Evolutionary conservation across 1,140 invertebrate species (phyloP).

Genomic region (Heterodera carotae): DNA sequence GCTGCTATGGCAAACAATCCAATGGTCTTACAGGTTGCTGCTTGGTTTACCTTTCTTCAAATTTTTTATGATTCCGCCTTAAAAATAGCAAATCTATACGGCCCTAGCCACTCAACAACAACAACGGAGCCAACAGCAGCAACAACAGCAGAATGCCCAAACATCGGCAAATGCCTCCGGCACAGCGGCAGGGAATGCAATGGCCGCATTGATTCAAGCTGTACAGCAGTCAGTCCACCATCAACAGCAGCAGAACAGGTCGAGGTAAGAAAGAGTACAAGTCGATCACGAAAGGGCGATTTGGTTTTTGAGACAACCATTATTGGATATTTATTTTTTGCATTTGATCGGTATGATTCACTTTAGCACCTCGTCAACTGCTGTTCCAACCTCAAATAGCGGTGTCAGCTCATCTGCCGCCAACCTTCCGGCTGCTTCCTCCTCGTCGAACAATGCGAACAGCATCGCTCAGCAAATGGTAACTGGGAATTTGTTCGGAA

Average conservation of each 20-base stretch:
- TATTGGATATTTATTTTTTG: too few relatives aligned
- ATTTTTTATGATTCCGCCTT: not conserved
- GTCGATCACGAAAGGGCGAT: not conserved
- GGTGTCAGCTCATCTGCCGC: conserved; percentile 3
- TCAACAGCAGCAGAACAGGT: conserved; percentile 24
- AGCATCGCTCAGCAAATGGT: conserved; percentile 37
- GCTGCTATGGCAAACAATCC: conserved; percentile 8
- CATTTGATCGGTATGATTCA: too few relatives aligned
- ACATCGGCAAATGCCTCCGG: not conserved
- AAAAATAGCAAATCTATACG: conserved; percentile 16
- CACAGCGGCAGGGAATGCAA: not conserved
- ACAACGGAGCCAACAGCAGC: conserved; percentile 24
- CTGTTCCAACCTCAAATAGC: not conserved
- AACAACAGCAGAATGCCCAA: conserved; percentile 23
- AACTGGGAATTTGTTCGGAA: not conserved
- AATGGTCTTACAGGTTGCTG: conserved; percentile 12
- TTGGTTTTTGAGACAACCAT: too few relatives aligned
- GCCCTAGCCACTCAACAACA: conserved; percentile 18
- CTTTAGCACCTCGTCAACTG: conserved; percentile 4
- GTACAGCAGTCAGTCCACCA: not conserved
- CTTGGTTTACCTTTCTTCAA: not conserved
- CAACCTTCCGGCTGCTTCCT: not conserved
- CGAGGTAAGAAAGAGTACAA: not conserved
- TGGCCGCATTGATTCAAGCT: conserved; percentile 6
- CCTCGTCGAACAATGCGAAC: conserved; percentile 18